Base-by-base conservation (phyloP, 2,113 vertebrate genomes). In the Danionella cerebrum region DNA sequence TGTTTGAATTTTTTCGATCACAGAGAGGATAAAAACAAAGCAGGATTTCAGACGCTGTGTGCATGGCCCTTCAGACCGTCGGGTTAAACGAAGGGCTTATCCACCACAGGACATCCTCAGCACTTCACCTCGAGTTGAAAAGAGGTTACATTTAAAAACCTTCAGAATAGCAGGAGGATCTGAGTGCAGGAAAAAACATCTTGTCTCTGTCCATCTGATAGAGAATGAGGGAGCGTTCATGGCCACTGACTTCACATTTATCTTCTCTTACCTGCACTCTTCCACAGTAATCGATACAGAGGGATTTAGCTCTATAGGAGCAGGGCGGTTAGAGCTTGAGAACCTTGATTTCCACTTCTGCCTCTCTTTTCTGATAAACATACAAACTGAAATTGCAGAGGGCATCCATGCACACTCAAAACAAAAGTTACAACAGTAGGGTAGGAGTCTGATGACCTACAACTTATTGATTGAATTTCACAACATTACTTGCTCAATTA, bases 181-280 rank as follows among this genome's bases (percentile, higher is more conserved):
- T n/a, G 16, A 21, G 31, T 31, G 78, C 25, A 71, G 68, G 76
- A 80, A 76, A 70, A 82, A 76, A 75, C n/a, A 14, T 70, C 76
- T 58, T 66, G 36, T 79, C 60, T 65, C 67, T 68, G 80, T 75
- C 19, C 13, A 71, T 76, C 78, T 82, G 78, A 70, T 65, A n/a
- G 25, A 73, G 74, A 78, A 71, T 63, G 67, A 81, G 76, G 71
- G 78, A 73, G 66, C 73, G 62, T 77, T 85, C 83, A 83, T 74
- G 79, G 80, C 74, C 74, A 73, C 70, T 65, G 80, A 83, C 78
- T 81, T 70, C 68, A 73, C 85, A 83, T 86, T 84, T 83, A 78
- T 88, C 81, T 79, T 82, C 71, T 78, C 38, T 58, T 51, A 76
- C 80, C 79, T 78, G 70, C 73, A 68, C 77, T 76, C 76, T 74